These are phyloP conservation scores for Apomyelois bistriatella DNA, from an alignment of 2,888 invertebrate genomes.

Conservation along the genomic window DNA sequence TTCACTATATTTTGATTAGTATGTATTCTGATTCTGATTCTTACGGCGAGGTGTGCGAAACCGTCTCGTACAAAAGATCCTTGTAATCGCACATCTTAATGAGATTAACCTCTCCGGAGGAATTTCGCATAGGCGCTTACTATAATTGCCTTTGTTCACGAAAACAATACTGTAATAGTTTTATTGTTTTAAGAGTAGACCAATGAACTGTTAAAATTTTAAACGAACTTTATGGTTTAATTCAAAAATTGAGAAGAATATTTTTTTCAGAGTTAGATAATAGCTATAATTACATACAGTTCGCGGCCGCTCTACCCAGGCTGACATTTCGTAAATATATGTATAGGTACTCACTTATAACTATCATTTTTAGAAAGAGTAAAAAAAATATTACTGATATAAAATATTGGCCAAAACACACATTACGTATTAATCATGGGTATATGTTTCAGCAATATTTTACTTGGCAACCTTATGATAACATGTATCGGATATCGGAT, in stretches of 20 bases:
- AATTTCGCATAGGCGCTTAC: constrained; percentile 56
- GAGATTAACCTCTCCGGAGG: constrained; percentile 47
- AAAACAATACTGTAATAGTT: constrained; percentile 70
- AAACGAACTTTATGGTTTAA: constrained; percentile 13
- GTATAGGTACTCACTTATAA: too few relatives aligned
- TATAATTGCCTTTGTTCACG: constrained; percentile 66
- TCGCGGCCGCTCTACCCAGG: too few relatives aligned
- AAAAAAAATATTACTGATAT: too few relatives aligned
- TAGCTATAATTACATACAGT: not conserved
- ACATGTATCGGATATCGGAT: too few relatives aligned
- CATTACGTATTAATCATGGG: too few relatives aligned
- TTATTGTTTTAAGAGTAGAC: constrained; percentile 57
- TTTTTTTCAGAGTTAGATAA: too few relatives aligned
- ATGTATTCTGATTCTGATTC: not conserved
- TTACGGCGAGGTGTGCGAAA: constrained; percentile 29
- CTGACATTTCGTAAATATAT: too few relatives aligned
- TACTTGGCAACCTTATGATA: too few relatives aligned
- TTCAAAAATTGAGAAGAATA: constrained; percentile 1
- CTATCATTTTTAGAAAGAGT: too few relatives aligned
- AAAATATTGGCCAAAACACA: too few relatives aligned
- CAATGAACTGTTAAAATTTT: constrained; percentile 44
- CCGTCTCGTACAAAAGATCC: constrained; percentile 38
- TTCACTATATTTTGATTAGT: too few relatives aligned
- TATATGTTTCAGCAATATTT: too few relatives aligned
- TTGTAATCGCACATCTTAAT: constrained; percentile 44